Conservation (phyloP, 2,797 vertebrate genomes). For the Falco columbarius region DNA sequence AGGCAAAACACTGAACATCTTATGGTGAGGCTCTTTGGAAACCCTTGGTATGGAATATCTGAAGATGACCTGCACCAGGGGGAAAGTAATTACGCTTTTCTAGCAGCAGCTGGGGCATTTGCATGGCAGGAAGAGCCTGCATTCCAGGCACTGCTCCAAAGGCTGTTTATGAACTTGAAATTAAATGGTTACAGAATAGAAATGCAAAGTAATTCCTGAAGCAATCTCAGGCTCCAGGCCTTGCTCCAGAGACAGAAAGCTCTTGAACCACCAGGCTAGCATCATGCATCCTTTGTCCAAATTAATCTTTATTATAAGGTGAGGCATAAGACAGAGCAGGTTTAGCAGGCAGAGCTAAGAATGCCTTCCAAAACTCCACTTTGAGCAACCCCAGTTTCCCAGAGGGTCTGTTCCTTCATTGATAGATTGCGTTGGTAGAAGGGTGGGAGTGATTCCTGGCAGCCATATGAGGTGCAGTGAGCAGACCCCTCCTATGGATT, state of each 20-base stretch:
- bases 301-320: neutral
- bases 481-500: neutral
- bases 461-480: rapidly evolving
- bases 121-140: neutral
- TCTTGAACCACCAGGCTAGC: neutral
- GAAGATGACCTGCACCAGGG: neutral
- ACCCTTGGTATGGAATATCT: neutral
- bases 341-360: neutral
- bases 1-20: neutral
- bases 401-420: neutral
- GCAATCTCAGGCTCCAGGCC: neutral
- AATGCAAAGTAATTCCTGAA: constrained; percentile 8
- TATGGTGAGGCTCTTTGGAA: neutral
- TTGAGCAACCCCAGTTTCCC: neutral
- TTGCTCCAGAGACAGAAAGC: neutral
- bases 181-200: neutral
- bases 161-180: neutral
- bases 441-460: neutral
- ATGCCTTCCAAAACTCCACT: neutral
- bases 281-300: neutral
- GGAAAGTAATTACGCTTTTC: neutral
- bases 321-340: neutral
- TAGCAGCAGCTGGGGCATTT: neutral
- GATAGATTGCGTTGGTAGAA: rapidly evolving
- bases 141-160: constrained; percentile 1